A percentile compares a stretch with the other conserved stretches of the same genome.
Evolutionary conservation across 2,797 vertebrate species (phyloP).

Genomic region (Alcedo quadribrachys): DNA sequence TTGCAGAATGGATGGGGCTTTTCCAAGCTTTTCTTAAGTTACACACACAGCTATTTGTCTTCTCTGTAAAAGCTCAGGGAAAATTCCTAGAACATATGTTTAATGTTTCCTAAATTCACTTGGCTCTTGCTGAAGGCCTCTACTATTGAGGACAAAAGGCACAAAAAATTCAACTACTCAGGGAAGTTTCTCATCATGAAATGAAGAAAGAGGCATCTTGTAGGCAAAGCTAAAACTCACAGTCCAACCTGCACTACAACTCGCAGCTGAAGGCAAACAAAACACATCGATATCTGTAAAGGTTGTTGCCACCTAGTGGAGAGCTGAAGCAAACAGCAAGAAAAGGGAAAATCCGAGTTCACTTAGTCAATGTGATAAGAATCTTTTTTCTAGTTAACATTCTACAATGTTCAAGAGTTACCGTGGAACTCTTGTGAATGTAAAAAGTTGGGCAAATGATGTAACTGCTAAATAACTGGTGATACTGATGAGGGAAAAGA

Average conservation of each 20-base stretch:
- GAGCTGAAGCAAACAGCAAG: neutral
- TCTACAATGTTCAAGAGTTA: neutral
- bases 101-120: neutral
- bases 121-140: neutral
- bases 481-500: neutral
- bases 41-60: neutral
- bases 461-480: neutral
- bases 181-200: neutral
- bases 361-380: neutral
- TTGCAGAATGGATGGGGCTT: neutral
- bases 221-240: neutral
- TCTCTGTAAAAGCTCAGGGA: neutral
- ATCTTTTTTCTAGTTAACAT: neutral
- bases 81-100: neutral
- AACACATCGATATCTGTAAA: neutral
- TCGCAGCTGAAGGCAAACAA: neutral
- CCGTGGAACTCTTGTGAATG: neutral
- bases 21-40: neutral
- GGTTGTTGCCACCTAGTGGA: conserved; percentile 50
- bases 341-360: neutral
- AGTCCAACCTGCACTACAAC: neutral
- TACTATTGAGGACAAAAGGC: neutral
- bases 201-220: neutral
- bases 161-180: neutral
- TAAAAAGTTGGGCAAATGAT: neutral